Conservation (phyloP, 2,113 vertebrate species). For the Gymnocephalus cernua region DNA sequence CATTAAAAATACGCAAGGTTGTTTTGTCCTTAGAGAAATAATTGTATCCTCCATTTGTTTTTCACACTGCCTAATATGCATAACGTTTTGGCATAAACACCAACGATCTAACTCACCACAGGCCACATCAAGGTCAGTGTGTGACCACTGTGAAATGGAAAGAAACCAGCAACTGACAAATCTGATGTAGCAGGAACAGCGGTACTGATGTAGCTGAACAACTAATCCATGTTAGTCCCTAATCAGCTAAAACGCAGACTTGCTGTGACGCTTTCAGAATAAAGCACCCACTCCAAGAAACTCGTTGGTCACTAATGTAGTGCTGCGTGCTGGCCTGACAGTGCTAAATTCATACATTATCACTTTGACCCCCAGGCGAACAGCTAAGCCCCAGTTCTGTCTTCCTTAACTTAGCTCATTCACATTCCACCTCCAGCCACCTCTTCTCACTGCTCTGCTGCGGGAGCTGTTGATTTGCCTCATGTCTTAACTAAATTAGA, state of each 20-base stretch:
- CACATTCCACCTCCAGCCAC: slow-evolving; percentile 69
- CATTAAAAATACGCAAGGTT: slow-evolving; percentile 25
- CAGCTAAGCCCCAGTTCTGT: slow-evolving; percentile 80
- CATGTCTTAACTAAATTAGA: slow-evolving; percentile 73
- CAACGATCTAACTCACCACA: slow-evolving; percentile 41
- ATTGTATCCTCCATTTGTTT: slow-evolving; percentile 23
- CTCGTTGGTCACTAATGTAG: slow-evolving; percentile 67
- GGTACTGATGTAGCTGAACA: not conserved
- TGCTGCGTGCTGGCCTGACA: slow-evolving; percentile 54
- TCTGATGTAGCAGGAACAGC: slow-evolving; percentile 27
- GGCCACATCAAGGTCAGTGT: slow-evolving; percentile 56
- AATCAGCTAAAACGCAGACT: slow-evolving; percentile 34
- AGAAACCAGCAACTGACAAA: slow-evolving; percentile 13
- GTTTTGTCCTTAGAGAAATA: slow-evolving; percentile 1
- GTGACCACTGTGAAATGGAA: slow-evolving; percentile 17
- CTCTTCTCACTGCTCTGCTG: slow-evolving; percentile 53
- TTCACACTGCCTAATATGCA: slow-evolving; percentile 36
- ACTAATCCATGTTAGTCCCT: slow-evolving; percentile 37
- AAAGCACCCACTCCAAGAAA: slow-evolving; percentile 47
- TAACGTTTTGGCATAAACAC: slow-evolving; percentile 40
- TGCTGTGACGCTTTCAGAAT: slow-evolving; percentile 25
- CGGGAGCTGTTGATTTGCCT: slow-evolving; percentile 72
- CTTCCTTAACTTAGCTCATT: slow-evolving; percentile 77
- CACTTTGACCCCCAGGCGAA: slow-evolving; percentile 78
- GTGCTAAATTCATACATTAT: slow-evolving; percentile 78